These are phyloP conservation scores for Salminus brasiliensis DNA, from an alignment of 2,113 vertebrate species.

Conservation along the genomic window DNA sequence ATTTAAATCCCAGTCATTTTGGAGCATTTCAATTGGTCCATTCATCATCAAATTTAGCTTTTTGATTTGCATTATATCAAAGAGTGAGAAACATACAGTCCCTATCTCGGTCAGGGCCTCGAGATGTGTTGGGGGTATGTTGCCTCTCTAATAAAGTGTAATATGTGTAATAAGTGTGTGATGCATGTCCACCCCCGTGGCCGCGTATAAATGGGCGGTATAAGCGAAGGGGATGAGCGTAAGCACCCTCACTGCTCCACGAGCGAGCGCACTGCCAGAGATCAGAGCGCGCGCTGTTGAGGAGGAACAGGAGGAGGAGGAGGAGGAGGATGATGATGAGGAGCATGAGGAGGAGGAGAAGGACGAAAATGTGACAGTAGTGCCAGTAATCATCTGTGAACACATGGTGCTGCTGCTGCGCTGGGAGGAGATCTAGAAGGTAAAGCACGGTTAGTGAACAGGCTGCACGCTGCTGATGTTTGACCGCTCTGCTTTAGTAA, in stretches of 20 bases:
- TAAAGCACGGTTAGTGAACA: slow-evolving; percentile 60
- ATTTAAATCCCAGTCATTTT: too few species aligned
- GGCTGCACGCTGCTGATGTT: too few species aligned
- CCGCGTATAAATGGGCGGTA: slow-evolving; percentile 64
- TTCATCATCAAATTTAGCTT: too few species aligned
- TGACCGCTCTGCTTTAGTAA: neutral
- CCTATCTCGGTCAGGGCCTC: slow-evolving; percentile 31
- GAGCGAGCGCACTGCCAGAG: slow-evolving; percentile 88
- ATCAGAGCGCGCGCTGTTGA: slow-evolving; percentile 83
- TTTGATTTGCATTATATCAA: too few species aligned
- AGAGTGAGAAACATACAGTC: too few species aligned
- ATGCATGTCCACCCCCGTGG: slow-evolving; percentile 63
- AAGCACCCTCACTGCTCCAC: slow-evolving; percentile 43
- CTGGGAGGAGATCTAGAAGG: slow-evolving; percentile 65
- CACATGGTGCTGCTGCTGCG: slow-evolving; percentile 73
- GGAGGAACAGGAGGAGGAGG: slow-evolving; percentile 69
- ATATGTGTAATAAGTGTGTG: slow-evolving; percentile 59
- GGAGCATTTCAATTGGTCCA: too few species aligned
- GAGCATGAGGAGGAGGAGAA: neutral
- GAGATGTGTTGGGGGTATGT: slow-evolving; percentile 49
- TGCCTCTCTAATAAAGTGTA: slow-evolving; percentile 60
- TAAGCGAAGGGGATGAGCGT: slow-evolving; percentile 67
- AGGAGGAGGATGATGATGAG: neutral
- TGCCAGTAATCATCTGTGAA: slow-evolving; percentile 79
- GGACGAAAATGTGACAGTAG: slow-evolving; percentile 84